Conservation (phyloP, 2,888 invertebrate species). For the Hirtodrosophila cameraria region DNA sequence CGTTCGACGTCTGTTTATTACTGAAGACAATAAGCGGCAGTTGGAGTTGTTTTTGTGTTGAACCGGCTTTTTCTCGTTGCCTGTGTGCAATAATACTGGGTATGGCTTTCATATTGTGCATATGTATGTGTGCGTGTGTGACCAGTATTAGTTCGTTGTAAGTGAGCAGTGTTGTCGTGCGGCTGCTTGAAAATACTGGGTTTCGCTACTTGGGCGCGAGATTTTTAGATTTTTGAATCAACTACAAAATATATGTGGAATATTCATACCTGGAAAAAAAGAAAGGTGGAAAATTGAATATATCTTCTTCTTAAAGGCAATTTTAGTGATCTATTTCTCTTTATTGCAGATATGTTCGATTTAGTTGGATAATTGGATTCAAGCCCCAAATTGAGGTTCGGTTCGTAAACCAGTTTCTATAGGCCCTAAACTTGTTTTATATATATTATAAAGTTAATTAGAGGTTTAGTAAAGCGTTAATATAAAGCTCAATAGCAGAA, state of each 20-base stretch:
- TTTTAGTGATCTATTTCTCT: too few relatives aligned
- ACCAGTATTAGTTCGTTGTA: constrained; percentile 48
- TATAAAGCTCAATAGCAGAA: too few relatives aligned
- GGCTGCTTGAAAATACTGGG: constrained; percentile 24
- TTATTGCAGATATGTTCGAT: too few relatives aligned
- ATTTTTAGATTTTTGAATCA: constrained; percentile 5
- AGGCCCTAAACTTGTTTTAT: too few relatives aligned
- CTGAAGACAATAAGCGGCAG: constrained; percentile 60
- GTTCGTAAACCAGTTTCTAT: too few relatives aligned
- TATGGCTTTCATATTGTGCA: constrained; percentile 10
- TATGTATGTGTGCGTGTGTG: background rate
- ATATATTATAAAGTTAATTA: too few relatives aligned
- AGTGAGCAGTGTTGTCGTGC: constrained; percentile 59
- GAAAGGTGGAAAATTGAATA: background rate
- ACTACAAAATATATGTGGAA: background rate
- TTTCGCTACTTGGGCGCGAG: constrained; percentile 26
- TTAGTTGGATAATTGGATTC: too few relatives aligned
- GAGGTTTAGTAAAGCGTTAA: too few relatives aligned
- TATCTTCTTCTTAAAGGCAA: too few relatives aligned
- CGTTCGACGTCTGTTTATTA: constrained; percentile 72
- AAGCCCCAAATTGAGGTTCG: too few relatives aligned
- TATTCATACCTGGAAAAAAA: background rate
- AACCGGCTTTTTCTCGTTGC: constrained; percentile 57
- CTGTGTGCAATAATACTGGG: constrained; percentile 45
- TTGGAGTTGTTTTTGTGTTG: constrained; percentile 56